Percentiles rank a stretch among this genome's conserved stretches.
These are phyloP conservation scores for Mamestra brassicae DNA, from an alignment of 2,888 invertebrate species.

Conservation along the genomic window DNA sequence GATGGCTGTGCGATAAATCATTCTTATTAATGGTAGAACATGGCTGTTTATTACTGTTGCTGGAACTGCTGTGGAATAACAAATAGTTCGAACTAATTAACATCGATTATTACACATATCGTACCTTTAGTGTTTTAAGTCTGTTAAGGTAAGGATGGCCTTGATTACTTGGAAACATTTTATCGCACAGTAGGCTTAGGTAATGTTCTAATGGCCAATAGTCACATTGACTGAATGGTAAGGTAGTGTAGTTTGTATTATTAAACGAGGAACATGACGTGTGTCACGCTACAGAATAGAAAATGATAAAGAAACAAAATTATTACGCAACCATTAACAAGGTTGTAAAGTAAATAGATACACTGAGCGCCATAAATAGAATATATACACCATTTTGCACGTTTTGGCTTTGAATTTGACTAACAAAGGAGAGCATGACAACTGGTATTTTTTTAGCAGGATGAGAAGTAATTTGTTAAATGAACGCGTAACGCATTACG, in stretches of 20 bases:
- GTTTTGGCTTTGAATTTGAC: slow-evolving; percentile 69
- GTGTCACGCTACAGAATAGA: slow-evolving; percentile 77
- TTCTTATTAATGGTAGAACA: slow-evolving; percentile 28
- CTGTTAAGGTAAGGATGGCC: slow-evolving; percentile 62
- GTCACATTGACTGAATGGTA: slow-evolving; percentile 63
- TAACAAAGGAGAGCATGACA: slow-evolving; percentile 75
- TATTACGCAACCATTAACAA: slow-evolving; percentile 75
- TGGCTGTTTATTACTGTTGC: slow-evolving; percentile 30
- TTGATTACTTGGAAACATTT: slow-evolving; percentile 67
- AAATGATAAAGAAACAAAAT: slow-evolving; percentile 75
- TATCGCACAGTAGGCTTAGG: slow-evolving; percentile 63
- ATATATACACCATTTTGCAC: slow-evolving; percentile 67
- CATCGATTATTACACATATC: slow-evolving; percentile 52
- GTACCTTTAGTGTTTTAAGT: slow-evolving; percentile 51
- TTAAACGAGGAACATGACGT: slow-evolving; percentile 73
- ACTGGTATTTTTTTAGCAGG: slow-evolving; percentile 66
- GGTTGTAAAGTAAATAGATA: slow-evolving; percentile 69
- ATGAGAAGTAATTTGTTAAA: slow-evolving; percentile 51
- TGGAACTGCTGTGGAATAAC: slow-evolving; percentile 37
- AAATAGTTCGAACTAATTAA: slow-evolving; percentile 59
- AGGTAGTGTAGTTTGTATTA: slow-evolving; percentile 57
- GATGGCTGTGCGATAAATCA: slow-evolving; percentile 32
- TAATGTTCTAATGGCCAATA: slow-evolving; percentile 68
- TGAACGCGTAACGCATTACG: slow-evolving; percentile 35
- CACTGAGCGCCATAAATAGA: slow-evolving; percentile 61